Conservation (phyloP, 2,797 vertebrate species). For the Jordanella pulchra region DNA sequence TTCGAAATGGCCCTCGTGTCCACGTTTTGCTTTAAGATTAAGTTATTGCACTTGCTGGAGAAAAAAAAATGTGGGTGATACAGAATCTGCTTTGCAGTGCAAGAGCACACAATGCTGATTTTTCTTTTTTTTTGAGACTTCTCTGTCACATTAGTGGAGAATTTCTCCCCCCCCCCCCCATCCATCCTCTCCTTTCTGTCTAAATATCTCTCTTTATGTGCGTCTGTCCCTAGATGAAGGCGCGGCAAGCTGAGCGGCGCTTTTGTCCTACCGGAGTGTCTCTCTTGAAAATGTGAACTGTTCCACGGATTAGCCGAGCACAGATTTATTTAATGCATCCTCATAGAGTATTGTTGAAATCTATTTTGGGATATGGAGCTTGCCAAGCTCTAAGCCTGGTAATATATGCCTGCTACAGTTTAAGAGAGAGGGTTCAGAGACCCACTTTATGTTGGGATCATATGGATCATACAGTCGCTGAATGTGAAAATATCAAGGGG, state of each 20-base stretch:
- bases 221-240: slow-evolving; percentile 81
- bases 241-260: slow-evolving; percentile 74
- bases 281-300: slow-evolving; percentile 82
- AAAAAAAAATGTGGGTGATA: slow-evolving; percentile 66
- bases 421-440: slow-evolving; percentile 84
- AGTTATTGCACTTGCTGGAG: slow-evolving; percentile 70
- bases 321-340: slow-evolving; percentile 90
- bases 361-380: slow-evolving; percentile 85
- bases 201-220: slow-evolving; percentile 81
- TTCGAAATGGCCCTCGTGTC: slow-evolving; percentile 82
- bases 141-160: slow-evolving; percentile 79
- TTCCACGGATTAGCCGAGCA: slow-evolving; percentile 84
- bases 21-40: slow-evolving; percentile 80
- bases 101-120: slow-evolving; percentile 71
- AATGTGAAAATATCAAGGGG: slow-evolving; percentile 79
- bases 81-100: slow-evolving; percentile 76
- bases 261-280: slow-evolving; percentile 82
- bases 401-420: slow-evolving; percentile 89
- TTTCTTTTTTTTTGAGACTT: slow-evolving; percentile 55
- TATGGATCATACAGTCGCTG: slow-evolving; percentile 80
- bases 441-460: slow-evolving; percentile 84
- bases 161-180: slow-evolving; percentile 54
- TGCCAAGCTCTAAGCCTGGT: slow-evolving; percentile 86
- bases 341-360: slow-evolving; percentile 86
- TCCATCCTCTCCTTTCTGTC: slow-evolving; percentile 59